Evolutionary conservation across 2,888 invertebrate genomes (phyloP), one percentile per base, ranked within the genome.

Genomic region (Maniola hyperantus): DNA sequence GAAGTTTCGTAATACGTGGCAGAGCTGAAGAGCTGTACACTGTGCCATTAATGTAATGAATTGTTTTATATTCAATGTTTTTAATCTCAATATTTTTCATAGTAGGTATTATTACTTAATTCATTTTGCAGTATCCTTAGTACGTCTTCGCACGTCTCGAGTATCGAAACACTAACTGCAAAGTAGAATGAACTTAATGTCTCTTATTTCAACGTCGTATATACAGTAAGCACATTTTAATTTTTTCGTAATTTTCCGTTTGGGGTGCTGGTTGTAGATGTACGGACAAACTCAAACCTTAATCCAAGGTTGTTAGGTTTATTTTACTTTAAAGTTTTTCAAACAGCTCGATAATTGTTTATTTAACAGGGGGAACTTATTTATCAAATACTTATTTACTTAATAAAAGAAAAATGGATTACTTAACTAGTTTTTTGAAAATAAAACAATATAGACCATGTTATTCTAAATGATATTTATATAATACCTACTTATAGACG

Each of bases 41-140:
- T 74, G 69, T 75, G 73, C 73, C 72, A 73, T 73, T 70, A 72
- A 67, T 73, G 69, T 74, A 58, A 72, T 66, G 70, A 67, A 68
- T 68, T 75, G 65, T 77, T 58, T 59, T 58, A 65, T 61, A 59
- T 65, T 62, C 65, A 65, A 34, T 46, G 18, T 59, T 58, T 53
- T 42, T 48, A 15, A 59, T 53, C 34, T 20, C 53, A 44, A 59
- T 36, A 59, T n/a, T n/a, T 59, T 50, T 51, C 34, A 48, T 46
- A 46, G 15, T 15, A 46, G 46, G 15, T 46, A 46, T 15, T 15
- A 7, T 46, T 46, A n/a, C 15, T 46, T 46, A 18, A 48, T 48
- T 46, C 42, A 13, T 13, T 13, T 42, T 42, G 15, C 48, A 48
- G 39, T 39, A 39, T 11, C 39, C 39, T 11, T 11, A 39, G 39